Percentiles rank a stretch among this genome's conserved stretches.
Evolutionary conservation across 2,888 invertebrate genomes (phyloP).

Genomic region (Eucera pruinosa): DNA sequence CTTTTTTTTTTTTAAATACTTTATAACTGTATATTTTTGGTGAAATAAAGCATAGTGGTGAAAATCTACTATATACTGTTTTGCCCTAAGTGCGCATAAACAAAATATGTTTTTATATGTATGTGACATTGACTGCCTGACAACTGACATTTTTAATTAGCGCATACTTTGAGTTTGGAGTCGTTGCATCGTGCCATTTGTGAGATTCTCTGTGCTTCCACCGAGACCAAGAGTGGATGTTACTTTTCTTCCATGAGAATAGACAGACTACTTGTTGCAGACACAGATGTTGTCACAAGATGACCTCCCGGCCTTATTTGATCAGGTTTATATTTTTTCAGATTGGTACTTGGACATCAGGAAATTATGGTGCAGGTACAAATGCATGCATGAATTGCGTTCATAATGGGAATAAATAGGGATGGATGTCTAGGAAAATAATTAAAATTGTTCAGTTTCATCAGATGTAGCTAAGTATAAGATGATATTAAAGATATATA

Average conservation of each 20-base stretch:
- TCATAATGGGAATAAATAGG: constrained; percentile 53
- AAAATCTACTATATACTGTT: constrained; percentile 69
- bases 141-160: constrained; percentile 80
- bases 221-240: constrained; percentile 72
- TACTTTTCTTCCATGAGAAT: constrained; percentile 67
- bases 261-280: constrained; percentile 66
- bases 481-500: constrained; percentile 61
- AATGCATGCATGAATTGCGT: constrained; percentile 68
- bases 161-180: constrained; percentile 80
- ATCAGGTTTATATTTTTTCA: constrained; percentile 56
- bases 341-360: constrained; percentile 59
- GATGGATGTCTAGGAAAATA: constrained; percentile 60
- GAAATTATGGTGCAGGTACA: constrained; percentile 65
- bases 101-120: constrained; percentile 73
- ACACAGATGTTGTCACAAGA: constrained; percentile 66
- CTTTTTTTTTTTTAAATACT: constrained; percentile 30
- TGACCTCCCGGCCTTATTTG: constrained; percentile 58
- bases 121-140: constrained; percentile 78
- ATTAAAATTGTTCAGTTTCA: constrained; percentile 54
- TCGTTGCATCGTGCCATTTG: constrained; percentile 75
- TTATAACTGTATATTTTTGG: constrained; percentile 50
- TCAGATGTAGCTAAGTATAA: constrained; percentile 45
- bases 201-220: constrained; percentile 75
- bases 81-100: constrained; percentile 75
- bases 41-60: constrained; percentile 67